Evolutionary conservation across 2,797 vertebrate species (phyloP).

Genomic region (Gephyroberyx darwinii): DNA sequence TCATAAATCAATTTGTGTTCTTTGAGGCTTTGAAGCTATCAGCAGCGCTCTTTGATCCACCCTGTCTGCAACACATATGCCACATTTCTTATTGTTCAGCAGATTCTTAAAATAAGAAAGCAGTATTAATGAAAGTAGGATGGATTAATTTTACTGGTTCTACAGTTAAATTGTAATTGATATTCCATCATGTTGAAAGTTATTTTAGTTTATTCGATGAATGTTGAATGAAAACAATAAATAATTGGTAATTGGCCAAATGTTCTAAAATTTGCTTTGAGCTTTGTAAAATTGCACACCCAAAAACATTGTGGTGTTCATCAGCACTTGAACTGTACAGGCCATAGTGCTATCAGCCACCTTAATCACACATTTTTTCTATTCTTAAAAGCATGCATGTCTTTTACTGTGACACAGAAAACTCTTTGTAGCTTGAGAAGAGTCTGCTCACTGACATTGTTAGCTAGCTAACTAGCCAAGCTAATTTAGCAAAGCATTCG

Average conservation of each 20-base stretch:
- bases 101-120: constrained; percentile 41
- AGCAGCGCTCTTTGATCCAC: constrained; percentile 67
- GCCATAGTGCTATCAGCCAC: background rate
- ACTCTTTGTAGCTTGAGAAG: too few relatives aligned
- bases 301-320: background rate
- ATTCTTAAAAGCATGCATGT: too few relatives aligned
- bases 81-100: constrained; percentile 38
- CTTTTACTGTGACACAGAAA: too few relatives aligned
- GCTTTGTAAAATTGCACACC: background rate
- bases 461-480: too few relatives aligned
- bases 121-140: background rate
- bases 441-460: too few relatives aligned
- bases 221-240: background rate
- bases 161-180: constrained; percentile 10
- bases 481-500: too few relatives aligned
- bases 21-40: constrained; percentile 38
- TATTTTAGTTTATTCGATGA: background rate
- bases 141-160: background rate
- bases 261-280: background rate
- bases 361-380: too few relatives aligned
- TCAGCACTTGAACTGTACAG: background rate
- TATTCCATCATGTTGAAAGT: constrained; percentile 12
- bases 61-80: constrained; percentile 63
- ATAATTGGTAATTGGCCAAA: background rate
- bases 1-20: constrained; percentile 60